Conservation (phyloP, 2,888 invertebrate species). For the Anarsia innoxiella region DNA sequence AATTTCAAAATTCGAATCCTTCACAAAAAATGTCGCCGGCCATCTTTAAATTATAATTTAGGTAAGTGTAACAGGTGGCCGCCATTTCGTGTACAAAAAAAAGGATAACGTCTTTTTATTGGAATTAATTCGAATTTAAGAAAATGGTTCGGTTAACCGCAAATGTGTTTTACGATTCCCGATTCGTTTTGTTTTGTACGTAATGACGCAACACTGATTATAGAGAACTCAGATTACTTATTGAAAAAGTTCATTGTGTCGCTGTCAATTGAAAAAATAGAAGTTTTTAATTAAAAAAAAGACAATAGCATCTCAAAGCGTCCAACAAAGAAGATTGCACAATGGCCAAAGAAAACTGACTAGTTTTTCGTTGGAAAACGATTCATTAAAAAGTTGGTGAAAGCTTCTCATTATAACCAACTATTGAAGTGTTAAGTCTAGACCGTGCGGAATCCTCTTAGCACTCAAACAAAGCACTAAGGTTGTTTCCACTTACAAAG, state of each 20-base stretch:
- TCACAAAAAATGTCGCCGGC: constrained; percentile 20
- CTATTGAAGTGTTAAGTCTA: constrained; percentile 27
- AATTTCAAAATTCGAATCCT: constrained; percentile 8
- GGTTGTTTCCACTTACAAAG: constrained; percentile 7
- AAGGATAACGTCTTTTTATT: constrained; percentile 35
- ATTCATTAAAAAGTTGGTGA: constrained; percentile 40
- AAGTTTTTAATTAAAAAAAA: constrained; percentile 21
- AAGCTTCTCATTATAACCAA: constrained; percentile 36
- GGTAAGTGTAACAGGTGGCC: constrained; percentile 46
- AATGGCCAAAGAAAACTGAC: constrained; percentile 30
- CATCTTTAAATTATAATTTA: constrained; percentile 20
- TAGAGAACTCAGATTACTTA: constrained; percentile 9
- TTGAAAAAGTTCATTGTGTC: constrained; percentile 11
- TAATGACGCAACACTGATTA: constrained; percentile 12
- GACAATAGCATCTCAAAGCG: constrained; percentile 29
- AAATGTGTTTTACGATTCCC: constrained; percentile 38
- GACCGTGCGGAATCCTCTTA: constrained; percentile 15
- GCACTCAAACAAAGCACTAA: constrained; percentile 9
- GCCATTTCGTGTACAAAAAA: constrained; percentile 30
- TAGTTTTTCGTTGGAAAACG: constrained; percentile 31
- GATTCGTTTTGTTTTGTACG: constrained; percentile 14
- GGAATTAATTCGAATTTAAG: constrained; percentile 60
- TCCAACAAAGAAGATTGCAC: constrained; percentile 28
- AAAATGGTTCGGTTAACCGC: constrained; percentile 53
- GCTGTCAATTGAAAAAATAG: constrained; percentile 4